Conservation (phyloP, 2,797 vertebrate genomes). For the Prionace glauca region DNA sequence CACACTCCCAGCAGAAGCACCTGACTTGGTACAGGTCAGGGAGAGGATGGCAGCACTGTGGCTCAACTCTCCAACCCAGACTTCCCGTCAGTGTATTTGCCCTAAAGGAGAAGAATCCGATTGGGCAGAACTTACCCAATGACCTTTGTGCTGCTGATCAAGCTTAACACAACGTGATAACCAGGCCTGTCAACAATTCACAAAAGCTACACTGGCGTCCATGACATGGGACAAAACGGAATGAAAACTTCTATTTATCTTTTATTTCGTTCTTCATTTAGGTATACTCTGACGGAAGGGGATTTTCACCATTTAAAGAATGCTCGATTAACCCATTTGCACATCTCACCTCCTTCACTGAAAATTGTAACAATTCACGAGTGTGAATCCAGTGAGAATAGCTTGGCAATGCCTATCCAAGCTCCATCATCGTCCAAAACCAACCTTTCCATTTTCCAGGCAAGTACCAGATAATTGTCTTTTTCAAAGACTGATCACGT, state of each 20-base stretch:
- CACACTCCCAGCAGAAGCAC: neutral
- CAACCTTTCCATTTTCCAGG: constrained; percentile 91
- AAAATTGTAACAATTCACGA: constrained; percentile 94
- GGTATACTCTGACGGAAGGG: constrained; percentile 93
- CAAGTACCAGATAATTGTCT: constrained; percentile 51
- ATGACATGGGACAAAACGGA: neutral
- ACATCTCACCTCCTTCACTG: constrained; percentile 73
- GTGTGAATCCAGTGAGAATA: constrained; percentile 77
- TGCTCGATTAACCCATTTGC: constrained; percentile 83
- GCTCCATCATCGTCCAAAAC: constrained; percentile 64
- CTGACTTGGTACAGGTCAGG: neutral
- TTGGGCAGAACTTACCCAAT: neutral
- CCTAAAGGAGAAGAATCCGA: neutral
- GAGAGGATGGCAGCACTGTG: neutral
- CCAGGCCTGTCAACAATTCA: neutral
- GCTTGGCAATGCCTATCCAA: constrained; percentile 66
- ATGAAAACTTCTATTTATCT: neutral
- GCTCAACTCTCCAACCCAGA: neutral
- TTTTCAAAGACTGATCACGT: neutral
- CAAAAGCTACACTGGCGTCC: neutral
- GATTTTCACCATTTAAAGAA: constrained; percentile 97
- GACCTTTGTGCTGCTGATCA: neutral
- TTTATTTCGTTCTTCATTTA: constrained; percentile 46
- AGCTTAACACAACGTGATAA: neutral
- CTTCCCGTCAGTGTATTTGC: no score